Conservation (phyloP, 2,797 vertebrate genomes). For the Bothrops alternatus region DNA sequence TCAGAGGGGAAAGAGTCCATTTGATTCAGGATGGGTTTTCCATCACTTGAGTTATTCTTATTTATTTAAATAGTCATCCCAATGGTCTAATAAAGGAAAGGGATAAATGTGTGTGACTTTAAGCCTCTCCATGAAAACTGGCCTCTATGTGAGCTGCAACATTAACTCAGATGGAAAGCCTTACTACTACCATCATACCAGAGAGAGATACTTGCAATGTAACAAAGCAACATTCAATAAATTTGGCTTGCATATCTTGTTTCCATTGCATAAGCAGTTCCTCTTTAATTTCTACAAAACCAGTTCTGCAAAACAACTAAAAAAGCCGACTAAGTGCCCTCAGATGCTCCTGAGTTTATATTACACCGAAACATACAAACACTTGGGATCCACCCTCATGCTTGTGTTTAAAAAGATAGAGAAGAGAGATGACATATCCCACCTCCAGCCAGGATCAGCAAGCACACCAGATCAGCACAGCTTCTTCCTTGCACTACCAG, state of each 20-base stretch:
- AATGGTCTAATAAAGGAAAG: background rate
- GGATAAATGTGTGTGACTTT: no score
- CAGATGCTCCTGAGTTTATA: background rate
- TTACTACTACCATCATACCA: background rate
- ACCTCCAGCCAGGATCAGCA: background rate
- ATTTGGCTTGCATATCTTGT: background rate
- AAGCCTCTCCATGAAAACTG: background rate
- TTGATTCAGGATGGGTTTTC: background rate
- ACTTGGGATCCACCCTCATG: background rate
- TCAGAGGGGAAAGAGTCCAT: background rate
- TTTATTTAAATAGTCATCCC: background rate
- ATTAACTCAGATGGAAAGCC: background rate
- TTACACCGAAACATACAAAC: background rate
- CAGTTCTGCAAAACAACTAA: background rate
- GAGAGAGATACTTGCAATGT: background rate
- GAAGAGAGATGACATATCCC: background rate
- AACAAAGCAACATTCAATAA: background rate
- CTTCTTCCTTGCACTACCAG: slow-evolving; percentile 82
- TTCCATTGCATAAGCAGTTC: slow-evolving; percentile 22
- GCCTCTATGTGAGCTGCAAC: background rate
- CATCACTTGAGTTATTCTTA: background rate
- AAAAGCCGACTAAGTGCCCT: background rate
- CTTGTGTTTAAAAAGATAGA: background rate
- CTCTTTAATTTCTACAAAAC: background rate
- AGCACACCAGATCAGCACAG: background rate